Evolutionary conservation across 2,797 vertebrate genomes (phyloP).

Genomic region (Choloepus didactylus): DNA sequence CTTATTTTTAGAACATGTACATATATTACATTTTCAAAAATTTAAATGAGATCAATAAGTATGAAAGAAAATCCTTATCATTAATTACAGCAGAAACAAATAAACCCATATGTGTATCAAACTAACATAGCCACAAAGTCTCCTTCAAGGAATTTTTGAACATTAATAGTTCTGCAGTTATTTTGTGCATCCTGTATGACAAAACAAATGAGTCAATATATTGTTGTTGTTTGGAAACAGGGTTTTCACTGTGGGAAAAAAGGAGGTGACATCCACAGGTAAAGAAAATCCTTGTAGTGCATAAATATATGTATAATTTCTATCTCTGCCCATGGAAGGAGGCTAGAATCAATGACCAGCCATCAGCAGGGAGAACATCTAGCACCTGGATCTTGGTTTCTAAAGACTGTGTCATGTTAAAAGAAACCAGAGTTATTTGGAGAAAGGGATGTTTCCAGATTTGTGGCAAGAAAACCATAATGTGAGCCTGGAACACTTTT

Average conservation of each 20-base stretch:
- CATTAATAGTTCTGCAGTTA: neutral
- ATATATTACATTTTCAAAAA: neutral
- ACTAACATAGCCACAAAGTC: neutral
- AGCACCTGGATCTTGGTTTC: neutral
- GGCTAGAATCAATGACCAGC: neutral
- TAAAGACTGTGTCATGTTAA: neutral
- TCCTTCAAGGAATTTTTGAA: neutral
- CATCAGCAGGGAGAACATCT: neutral
- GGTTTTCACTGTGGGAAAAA: neutral
- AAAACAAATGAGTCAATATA: neutral
- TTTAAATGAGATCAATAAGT: neutral
- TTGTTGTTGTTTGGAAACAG: neutral
- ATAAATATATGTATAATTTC: neutral
- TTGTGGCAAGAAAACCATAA: neutral
- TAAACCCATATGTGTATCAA: neutral
- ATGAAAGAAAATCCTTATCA: neutral
- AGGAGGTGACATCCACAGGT: neutral
- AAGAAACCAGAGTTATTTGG: neutral
- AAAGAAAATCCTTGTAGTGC: neutral
- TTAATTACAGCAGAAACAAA: neutral
- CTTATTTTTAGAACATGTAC: neutral
- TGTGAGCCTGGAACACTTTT: neutral
- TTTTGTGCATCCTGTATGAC: neutral
- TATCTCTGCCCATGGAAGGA: neutral
- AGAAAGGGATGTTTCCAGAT: neutral